A percentile compares a stretch with the other conserved stretches of the same genome.
These are phyloP conservation scores for Hemistola chrysoprasaria DNA, from an alignment of 2,888 invertebrate genomes.

Conservation along the genomic window DNA sequence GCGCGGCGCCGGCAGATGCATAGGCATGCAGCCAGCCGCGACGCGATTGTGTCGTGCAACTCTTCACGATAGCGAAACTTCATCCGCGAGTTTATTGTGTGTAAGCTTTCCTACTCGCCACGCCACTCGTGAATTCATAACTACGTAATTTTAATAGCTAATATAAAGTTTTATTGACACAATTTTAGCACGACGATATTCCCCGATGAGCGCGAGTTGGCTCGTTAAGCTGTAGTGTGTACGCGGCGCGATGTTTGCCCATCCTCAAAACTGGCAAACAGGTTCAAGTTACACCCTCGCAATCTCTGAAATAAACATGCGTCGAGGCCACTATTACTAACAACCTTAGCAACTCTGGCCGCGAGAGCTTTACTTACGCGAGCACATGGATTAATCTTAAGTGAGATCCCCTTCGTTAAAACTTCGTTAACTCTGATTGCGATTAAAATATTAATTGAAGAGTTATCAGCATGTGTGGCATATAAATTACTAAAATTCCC, in stretches of 20 bases:
- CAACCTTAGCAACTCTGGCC: constrained; percentile 59
- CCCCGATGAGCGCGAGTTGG: constrained; percentile 60
- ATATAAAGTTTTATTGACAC: constrained; percentile 52
- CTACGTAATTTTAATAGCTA: constrained; percentile 48
- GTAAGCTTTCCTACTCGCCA: constrained; percentile 32
- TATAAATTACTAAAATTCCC: constrained; percentile 22
- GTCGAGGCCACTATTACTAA: constrained; percentile 63
- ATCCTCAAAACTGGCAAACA: constrained; percentile 67
- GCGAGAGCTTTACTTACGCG: constrained; percentile 57
- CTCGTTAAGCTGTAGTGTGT: constrained; percentile 64
- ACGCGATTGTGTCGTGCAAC: constrained; percentile 45
- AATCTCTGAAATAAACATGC: constrained; percentile 73
- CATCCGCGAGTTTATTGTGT: constrained; percentile 47
- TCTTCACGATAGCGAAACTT: constrained; percentile 59
- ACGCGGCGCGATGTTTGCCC: constrained; percentile 55
- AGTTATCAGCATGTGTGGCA: constrained; percentile 23
- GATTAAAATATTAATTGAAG: constrained; percentile 55
- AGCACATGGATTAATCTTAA: constrained; percentile 57
- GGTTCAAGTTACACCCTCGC: constrained; percentile 69
- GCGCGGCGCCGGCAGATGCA: constrained; percentile 18
- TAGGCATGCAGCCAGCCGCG: constrained; percentile 16
- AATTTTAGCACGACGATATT: constrained; percentile 48
- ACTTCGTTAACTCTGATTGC: constrained; percentile 49
- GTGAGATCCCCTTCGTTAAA: constrained; percentile 48
- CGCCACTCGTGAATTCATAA: constrained; percentile 37